Evolutionary conservation across 2,888 invertebrate genomes (phyloP), one percentile per base, ranked within the genome.

Genomic region (Apamea crenata): DNA sequence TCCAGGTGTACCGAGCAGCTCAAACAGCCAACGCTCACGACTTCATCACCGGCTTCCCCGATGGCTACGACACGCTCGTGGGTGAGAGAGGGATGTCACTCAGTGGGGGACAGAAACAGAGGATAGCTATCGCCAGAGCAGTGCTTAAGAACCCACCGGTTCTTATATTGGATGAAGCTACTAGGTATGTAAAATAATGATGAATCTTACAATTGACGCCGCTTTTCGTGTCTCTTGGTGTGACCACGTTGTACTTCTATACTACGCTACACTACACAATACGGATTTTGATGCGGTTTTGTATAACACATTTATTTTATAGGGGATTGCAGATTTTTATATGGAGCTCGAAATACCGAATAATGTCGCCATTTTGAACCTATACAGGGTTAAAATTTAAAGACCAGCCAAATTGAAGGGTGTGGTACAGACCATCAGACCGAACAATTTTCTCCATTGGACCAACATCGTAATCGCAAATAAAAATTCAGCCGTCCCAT

Each of bases 51-150:
- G 95, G 95, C 56, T 99, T 99, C 93, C 99, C 99, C 0, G 96
- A 97, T 0, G 98, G 98, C 0, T 99, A 99, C 93, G 95, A 98
- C 75, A 99, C 99, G 0, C 92, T 98, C 88, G 98, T 99, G 0
- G 99, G 99, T 0, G 99, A 99, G 95, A 97, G 99, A 78, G 99
- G 99, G 0, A 97, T 98, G 75, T 98, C 99, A n/a, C 97, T 99
- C 61, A 99, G 99, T 70, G 99, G 99, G 0, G 99, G 99, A 0
- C 99, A 99, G 95, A 98, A 99, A 88, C 99, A 99, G 93, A 97
- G 99, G 87, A 98, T 99, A 83, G 99, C 99, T 1, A 99, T 99
- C 84, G 99, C 99, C 0, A 96, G 99, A 78, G 99, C 99, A 0
- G 97, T 99, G 66, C 95, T 99, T 0, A 99, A 99, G 94, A 98